Conservation (phyloP, 2,113 vertebrate genomes). For the Glaucomys volans region DNA sequence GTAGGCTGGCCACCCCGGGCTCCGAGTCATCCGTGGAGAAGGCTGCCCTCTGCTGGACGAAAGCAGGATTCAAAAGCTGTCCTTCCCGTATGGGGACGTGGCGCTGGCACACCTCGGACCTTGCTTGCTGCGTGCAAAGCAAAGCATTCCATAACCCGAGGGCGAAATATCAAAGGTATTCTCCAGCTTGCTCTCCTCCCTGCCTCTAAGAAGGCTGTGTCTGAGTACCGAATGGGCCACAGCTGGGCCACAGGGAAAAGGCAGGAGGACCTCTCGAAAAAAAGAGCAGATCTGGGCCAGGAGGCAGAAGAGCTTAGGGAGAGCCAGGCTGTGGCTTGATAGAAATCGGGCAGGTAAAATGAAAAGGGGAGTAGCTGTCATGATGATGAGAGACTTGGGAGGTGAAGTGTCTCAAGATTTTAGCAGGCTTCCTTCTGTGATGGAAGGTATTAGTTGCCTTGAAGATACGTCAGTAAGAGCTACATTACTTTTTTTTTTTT, state of each 20-base stretch:
- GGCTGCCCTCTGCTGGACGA: conserved; percentile 75
- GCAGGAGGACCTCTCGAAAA: background rate
- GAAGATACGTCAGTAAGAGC: background rate
- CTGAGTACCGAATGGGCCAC: background rate
- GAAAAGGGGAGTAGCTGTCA: background rate
- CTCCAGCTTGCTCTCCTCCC: background rate
- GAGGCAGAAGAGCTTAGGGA: background rate
- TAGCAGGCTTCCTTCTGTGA: background rate
- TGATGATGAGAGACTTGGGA: background rate
- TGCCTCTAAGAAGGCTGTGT: background rate
- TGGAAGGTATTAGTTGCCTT: background rate
- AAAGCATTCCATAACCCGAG: background rate
- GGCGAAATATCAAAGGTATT: background rate
- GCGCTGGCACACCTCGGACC: background rate
- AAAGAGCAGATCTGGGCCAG: background rate
- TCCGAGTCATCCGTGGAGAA: background rate
- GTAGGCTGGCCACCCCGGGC: fast-evolving
- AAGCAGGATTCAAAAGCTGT: background rate
- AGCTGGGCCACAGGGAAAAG: background rate
- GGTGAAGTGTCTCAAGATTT: background rate
- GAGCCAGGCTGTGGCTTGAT: background rate
- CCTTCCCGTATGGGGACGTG: fast-evolving
- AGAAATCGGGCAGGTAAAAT: background rate
- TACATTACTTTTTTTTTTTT: background rate
- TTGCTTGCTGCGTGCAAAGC: too few relatives aligned